Evolutionary conservation across 2,113 vertebrate genomes (phyloP).

Genomic region (Pyxicephalus adspersus): DNA sequence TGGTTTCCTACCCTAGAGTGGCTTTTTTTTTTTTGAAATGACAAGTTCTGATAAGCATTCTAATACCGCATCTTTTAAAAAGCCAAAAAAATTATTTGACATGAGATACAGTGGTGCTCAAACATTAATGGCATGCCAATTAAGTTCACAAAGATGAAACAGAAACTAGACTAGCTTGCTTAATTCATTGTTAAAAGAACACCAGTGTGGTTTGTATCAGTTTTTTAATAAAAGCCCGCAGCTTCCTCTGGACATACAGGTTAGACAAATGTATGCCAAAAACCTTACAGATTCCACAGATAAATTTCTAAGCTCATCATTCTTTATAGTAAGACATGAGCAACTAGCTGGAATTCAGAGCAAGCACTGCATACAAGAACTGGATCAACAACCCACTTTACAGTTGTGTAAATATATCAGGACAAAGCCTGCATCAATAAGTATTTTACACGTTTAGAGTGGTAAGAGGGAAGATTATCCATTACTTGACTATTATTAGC

Average conservation of each 20-base stretch:
- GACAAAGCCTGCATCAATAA: too few relatives aligned
- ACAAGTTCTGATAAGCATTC: neutral
- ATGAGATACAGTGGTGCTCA: neutral
- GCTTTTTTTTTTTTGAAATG: neutral
- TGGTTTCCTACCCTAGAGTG: neutral
- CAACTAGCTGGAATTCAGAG: too few relatives aligned
- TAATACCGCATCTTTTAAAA: neutral
- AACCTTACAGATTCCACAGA: neutral
- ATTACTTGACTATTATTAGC: too few relatives aligned
- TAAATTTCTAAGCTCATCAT: too few relatives aligned
- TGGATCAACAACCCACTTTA: too few relatives aligned
- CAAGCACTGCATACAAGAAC: too few relatives aligned
- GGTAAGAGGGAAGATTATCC: too few relatives aligned
- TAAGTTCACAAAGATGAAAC: slow-evolving; percentile 25
- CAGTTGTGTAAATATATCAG: too few relatives aligned
- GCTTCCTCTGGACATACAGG: slow-evolving; percentile 11
- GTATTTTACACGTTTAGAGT: too few relatives aligned
- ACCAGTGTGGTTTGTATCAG: slow-evolving; percentile 1
- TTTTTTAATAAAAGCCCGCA: slow-evolving; percentile 27
- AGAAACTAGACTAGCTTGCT: neutral
- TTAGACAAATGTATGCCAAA: slow-evolving; percentile 3
- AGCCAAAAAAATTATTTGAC: neutral
- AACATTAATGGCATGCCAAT: neutral
- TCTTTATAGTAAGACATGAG: too few relatives aligned
- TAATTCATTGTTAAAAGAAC: slow-evolving; percentile 32